phyloP scores from a whole-genome alignment of 2,888 invertebrate species.

The Morinoia aosen region DNA sequence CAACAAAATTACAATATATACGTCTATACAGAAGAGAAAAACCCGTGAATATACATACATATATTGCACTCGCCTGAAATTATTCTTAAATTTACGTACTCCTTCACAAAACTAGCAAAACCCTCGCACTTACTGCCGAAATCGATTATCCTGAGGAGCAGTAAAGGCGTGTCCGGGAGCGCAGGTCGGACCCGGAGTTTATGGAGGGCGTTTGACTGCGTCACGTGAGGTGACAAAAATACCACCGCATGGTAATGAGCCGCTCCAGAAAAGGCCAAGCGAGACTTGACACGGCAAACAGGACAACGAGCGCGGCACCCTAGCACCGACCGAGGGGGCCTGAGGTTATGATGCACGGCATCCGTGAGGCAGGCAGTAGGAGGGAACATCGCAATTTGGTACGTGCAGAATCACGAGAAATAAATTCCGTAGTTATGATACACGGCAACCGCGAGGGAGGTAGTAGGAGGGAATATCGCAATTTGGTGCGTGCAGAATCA shows the following conservation, averaged over 20 bases:
- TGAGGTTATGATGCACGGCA: background rate
- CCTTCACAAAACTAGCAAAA: background rate
- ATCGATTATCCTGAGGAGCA: background rate
- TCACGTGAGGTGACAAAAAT: constrained; percentile 27
- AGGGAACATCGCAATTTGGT: too few species aligned
- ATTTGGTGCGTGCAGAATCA: too few species aligned
- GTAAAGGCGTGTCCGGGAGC: background rate
- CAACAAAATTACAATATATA: background rate
- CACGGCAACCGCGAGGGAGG: too few species aligned
- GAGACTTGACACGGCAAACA: constrained; percentile 18
- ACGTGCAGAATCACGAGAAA: too few species aligned
- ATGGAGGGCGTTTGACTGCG: constrained; percentile 25
- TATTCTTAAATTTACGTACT: background rate
- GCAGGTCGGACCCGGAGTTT: background rate
- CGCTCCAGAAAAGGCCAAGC: background rate
- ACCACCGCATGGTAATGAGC: constrained; percentile 26
- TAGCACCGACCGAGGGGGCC: background rate
- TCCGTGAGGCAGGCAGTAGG: too few species aligned
- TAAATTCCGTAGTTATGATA: too few species aligned
- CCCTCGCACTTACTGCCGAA: background rate
- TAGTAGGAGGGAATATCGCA: too few species aligned
- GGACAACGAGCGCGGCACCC: background rate
- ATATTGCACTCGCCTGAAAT: background rate
- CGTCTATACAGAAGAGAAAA: too few species aligned
- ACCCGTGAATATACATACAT: too few species aligned